Evolutionary conservation across 2,888 invertebrate species (phyloP).

Genomic region (Phrixothrix hirtus): DNA sequence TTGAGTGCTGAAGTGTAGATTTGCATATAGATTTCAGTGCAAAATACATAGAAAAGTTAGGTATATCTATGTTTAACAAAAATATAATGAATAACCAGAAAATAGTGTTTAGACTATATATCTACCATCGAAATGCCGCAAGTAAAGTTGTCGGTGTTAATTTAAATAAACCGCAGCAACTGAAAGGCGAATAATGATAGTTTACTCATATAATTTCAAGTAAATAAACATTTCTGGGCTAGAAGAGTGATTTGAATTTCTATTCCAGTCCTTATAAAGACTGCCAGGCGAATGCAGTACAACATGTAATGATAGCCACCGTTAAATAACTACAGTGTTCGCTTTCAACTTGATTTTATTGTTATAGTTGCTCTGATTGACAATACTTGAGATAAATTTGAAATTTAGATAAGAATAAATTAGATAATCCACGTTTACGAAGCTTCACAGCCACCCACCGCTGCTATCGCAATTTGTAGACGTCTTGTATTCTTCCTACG

Average conservation of each 20-base stretch:
- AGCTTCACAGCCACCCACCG: conserved; percentile 32
- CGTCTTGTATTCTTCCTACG: too few species aligned
- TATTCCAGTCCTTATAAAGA: conserved; percentile 43
- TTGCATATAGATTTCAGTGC: too few species aligned
- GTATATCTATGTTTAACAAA: too few species aligned
- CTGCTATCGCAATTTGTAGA: too few species aligned
- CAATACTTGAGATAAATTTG: conserved; percentile 50
- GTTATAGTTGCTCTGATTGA: conserved; percentile 48
- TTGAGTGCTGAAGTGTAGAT: too few species aligned
- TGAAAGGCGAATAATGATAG: conserved; percentile 47
- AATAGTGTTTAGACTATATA: too few species aligned
- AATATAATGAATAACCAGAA: too few species aligned
- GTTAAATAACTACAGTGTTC: conserved; percentile 36
- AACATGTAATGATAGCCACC: conserved; percentile 44
- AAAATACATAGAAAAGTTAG: too few species aligned
- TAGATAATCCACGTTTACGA: conserved; percentile 43
- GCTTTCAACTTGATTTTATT: conserved; percentile 45
- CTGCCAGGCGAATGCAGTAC: conserved; percentile 36
- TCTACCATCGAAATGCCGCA: conserved; percentile 20
- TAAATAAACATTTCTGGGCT: conserved; percentile 48
- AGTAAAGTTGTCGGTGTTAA: conserved; percentile 46
- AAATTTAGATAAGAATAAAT: conserved; percentile 48
- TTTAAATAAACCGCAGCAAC: conserved; percentile 44
- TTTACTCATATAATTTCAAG: conserved; percentile 49
- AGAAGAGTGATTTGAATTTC: conserved; percentile 40